phyloP scores from a whole-genome alignment of 2,113 vertebrate genomes.

The Chascanopsetta lugubris region DNA sequence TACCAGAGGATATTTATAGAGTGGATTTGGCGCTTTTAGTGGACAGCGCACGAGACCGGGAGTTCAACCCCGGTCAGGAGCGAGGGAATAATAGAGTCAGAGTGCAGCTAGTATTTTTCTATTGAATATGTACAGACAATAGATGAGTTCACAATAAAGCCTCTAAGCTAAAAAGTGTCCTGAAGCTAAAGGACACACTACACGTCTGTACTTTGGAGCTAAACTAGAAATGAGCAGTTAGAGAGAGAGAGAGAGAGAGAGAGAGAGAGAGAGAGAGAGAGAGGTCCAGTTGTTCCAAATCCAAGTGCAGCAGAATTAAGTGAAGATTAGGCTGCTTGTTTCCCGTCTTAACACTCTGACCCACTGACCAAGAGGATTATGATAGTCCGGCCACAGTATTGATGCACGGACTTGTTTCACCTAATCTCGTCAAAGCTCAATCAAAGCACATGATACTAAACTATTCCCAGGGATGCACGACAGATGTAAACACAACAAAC shows the following conservation, averaged over 20 bases:
- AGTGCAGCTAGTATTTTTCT: constrained; percentile 13
- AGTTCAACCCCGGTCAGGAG: constrained; percentile 3
- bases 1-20: constrained; percentile 25
- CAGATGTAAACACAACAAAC: constrained; percentile 23
- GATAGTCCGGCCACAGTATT: constrained; percentile 31
- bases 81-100: not conserved
- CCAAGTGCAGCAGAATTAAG: constrained; percentile 22
- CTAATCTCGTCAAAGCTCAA: not conserved
- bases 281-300: constrained; percentile 3
- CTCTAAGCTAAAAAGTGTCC: not conserved
- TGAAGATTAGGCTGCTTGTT: constrained; percentile 27
- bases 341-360: constrained; percentile 15
- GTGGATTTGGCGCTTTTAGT: constrained; percentile 31
- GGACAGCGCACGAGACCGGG: not conserved
- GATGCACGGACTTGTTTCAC: constrained; percentile 18
- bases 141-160: not conserved
- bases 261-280: not conserved
- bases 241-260: not conserved
- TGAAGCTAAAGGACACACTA: not conserved
- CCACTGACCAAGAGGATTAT: constrained; percentile 60
- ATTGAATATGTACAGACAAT: constrained; percentile 17
- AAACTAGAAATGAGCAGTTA: constrained; percentile 2
- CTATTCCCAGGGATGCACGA: constrained; percentile 17
- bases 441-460: constrained; percentile 10
- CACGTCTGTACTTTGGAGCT: not conserved